These are phyloP conservation scores for Augiades crinisus DNA, from an alignment of 2,888 invertebrate genomes.

Conservation along the genomic window DNA sequence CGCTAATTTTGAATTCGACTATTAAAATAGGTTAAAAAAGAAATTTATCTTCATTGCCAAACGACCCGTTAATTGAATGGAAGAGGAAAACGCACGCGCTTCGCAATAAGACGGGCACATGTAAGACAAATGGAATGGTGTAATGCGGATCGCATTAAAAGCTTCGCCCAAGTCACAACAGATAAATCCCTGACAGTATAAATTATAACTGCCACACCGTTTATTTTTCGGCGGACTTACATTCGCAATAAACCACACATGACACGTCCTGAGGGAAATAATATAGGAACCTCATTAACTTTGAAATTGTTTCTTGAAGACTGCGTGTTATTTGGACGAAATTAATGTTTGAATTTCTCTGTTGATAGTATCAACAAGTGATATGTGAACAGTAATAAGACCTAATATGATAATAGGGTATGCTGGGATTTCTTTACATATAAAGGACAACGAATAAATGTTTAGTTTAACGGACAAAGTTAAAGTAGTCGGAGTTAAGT, in stretches of 20 bases:
- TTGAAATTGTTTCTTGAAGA: conserved; percentile 26
- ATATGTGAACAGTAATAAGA: too few relatives aligned
- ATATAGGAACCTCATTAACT: conserved; percentile 26
- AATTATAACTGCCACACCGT: conserved; percentile 36
- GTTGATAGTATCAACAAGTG: too few relatives aligned
- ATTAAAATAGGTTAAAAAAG: not conserved
- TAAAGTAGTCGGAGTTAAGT: not conserved
- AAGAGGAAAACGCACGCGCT: conserved; percentile 19
- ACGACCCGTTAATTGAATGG: conserved; percentile 19
- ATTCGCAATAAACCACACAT: conserved; percentile 27
- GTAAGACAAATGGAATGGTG: conserved; percentile 26
- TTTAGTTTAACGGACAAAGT: not conserved
- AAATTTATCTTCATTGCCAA: not conserved
- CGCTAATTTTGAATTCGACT: not conserved
- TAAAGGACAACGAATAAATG: not conserved
- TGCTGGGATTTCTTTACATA: too few relatives aligned
- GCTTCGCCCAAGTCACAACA: conserved; percentile 38
- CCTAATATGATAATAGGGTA: too few relatives aligned
- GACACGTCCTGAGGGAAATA: conserved; percentile 26
- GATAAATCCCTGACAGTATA: conserved; percentile 39
- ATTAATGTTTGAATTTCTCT: too few relatives aligned
- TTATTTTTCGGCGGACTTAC: conserved; percentile 27
- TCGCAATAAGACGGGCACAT: conserved; percentile 22
- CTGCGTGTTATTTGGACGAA: conserved; percentile 9
- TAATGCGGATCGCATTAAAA: conserved; percentile 34